Evolutionary conservation across 2,797 vertebrate species (phyloP), one percentile per base, ranked within the genome.

Genomic region (Pelochelys cantorii): DNA sequence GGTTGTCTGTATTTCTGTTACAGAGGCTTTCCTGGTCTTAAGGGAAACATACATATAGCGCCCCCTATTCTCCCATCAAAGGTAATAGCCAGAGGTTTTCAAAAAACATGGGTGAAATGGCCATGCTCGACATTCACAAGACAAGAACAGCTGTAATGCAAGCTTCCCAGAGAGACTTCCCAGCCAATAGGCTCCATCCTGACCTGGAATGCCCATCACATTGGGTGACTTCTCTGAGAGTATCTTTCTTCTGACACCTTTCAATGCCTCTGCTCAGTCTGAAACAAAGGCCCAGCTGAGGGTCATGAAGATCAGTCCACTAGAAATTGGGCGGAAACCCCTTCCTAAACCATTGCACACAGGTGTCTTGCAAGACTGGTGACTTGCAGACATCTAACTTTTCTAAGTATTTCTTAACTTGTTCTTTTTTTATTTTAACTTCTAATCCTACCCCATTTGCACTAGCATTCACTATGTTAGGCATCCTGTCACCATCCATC

Each of bases 31-130:
- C 13, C 25, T 0, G 13, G 3, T 4, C 27, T 10, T 20, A 48
- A 60, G 10, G 14, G 34, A 71, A 71, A 37, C 68, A 71, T 12
- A 18, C 68, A 37, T 20, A 11, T 34, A 27, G 83, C 84, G 1
- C 2, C n/a, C 79, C 54, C 27, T 52, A 4, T 12, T 5, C 3
- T 0, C 34, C 77, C 1, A 9, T 17, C 12, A 2, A 34, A 23
- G 48, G 14, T 52, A 77, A 77, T 17, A 29, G 74, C 68, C 68
- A 52, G 74, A 75, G 37, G 74, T 11, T 27, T 42, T 25, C 34
- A 14, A 65, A n/a, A 68, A n/a, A n/a, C 65, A 23, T 20, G 20
- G 68, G 34, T 71, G 34, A 37, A 71, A 71, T 71, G 34, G 68
- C 18, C 68, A 37, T 71, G 34, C 20, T 37, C 3, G 11, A 71